Percentiles rank a stretch among this genome's conserved stretches.
These are phyloP conservation scores for Callithrix jacchus DNA, from an alignment of 2,113 vertebrate genomes.

Conservation along the genomic window DNA sequence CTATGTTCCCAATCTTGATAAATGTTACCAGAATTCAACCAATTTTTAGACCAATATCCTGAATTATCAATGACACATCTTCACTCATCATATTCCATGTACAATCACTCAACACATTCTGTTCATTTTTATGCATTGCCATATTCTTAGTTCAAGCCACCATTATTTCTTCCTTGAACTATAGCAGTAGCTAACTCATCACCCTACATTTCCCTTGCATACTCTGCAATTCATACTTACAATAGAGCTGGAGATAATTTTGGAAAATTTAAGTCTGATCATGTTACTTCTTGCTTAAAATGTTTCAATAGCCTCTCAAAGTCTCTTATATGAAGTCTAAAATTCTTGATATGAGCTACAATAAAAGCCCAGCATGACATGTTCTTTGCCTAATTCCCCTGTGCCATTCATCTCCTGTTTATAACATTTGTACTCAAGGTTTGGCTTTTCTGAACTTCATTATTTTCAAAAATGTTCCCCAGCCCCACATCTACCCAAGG, in stretches of 20 bases:
- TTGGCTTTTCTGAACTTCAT: background rate
- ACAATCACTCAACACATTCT: background rate
- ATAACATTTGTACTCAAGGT: background rate
- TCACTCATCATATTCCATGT: background rate
- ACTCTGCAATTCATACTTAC: background rate
- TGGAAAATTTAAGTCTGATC: slow-evolving; percentile 28
- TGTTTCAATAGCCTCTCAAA: background rate
- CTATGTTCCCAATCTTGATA: background rate
- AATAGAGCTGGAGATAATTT: background rate
- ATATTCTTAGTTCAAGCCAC: background rate
- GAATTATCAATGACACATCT: background rate
- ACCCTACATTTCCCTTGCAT: background rate
- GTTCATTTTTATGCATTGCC: background rate
- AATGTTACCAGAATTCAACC: background rate
- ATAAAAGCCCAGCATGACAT: background rate
- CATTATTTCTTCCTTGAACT: slow-evolving; percentile 10
- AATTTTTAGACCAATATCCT: background rate
- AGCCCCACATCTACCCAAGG: background rate
- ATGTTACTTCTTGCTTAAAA: background rate
- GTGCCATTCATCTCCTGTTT: background rate
- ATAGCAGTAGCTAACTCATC: background rate
- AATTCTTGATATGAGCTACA: background rate
- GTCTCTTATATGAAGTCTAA: background rate
- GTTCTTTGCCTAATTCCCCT: background rate
- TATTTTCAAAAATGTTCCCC: background rate